Evolutionary conservation across 2,113 vertebrate genomes (phyloP), one percentile per base, ranked within the genome.

Genomic region (Todiramphus saurophagus): DNA sequence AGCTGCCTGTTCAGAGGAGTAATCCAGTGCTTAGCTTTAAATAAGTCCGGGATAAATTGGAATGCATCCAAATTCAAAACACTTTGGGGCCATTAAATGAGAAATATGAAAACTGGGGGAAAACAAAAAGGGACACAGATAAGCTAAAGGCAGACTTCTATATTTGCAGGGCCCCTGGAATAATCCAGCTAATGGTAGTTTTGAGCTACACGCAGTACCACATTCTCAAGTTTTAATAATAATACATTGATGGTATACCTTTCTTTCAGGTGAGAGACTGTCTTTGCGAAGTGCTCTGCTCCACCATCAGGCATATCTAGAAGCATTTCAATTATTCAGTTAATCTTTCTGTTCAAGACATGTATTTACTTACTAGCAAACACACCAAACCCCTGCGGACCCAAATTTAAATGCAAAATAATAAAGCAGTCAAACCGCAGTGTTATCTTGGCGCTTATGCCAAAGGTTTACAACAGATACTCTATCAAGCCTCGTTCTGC

Each of bases 251-350:
- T 15, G 17, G 73, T 21, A 58, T 98, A 99, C 99, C 98, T 99
- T 97, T 99, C 98, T 92, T 99, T 99, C 84, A 99, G 97, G 79
- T 97, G 97, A 11, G 97, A 97, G 37, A 99, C 99, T 0, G 99
- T 99, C 92, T 98, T 98, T 75, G 99, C 99, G 81, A 99, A 98
- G 94, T 99, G 99, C 85, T 98, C 98, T 3, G 99, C 99, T 63
- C 99, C 99, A 70, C 99, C 99, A 35, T 99, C 99, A 16, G 98
- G 94, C 80, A 99, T 91, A 97, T 99, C 99, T 99, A 95, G 59
- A 94, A 94, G 94, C 37, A 97, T 94, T 87, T 70, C 13, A 95
- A 50, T 72, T n/a, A 83, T 18, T 62, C 48, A 69, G 50, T 96
- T 91, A 96, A 91, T 24, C 48, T 67, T 95, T 68, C 19, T 37